A percentile compares a stretch with the other conserved stretches of the same genome.
phyloP scores from a whole-genome alignment of 2,113 vertebrate species.

The Gymnogyps californianus region DNA sequence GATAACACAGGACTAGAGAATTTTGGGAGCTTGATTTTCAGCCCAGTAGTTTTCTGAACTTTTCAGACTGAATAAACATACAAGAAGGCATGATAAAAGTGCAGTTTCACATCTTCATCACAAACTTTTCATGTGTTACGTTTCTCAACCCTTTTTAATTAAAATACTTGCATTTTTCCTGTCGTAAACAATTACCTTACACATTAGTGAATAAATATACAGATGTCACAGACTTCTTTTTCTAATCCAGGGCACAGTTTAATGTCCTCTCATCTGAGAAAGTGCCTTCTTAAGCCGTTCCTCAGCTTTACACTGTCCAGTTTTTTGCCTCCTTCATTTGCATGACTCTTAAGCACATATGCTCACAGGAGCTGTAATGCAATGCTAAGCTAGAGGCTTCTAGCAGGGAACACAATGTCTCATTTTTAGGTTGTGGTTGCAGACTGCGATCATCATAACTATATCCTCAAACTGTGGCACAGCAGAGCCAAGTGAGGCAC shows the following conservation, averaged over 20 bases:
- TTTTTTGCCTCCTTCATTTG: not conserved
- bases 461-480: not conserved
- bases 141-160: not conserved
- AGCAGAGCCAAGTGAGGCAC: not conserved
- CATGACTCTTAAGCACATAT: not conserved
- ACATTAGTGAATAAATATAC: not conserved
- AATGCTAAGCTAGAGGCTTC: not conserved
- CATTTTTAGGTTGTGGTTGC: not conserved
- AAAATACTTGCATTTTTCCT: not conserved
- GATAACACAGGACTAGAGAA: not conserved
- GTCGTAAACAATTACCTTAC: not conserved
- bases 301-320: not conserved
- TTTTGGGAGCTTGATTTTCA: not conserved
- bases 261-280: not conserved
- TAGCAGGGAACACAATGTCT: not conserved
- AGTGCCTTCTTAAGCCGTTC: not conserved
- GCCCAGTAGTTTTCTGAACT: not conserved
- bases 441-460: not conserved
- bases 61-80: slow-evolving; percentile 31
- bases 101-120: slow-evolving; percentile 24
- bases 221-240: not conserved
- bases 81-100: not conserved
- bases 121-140: not conserved
- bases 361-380: not conserved
- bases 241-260: not conserved